These are phyloP conservation scores for Aphelocoma californica DNA, from an alignment of 2,797 vertebrate species.

Conservation along the genomic window DNA sequence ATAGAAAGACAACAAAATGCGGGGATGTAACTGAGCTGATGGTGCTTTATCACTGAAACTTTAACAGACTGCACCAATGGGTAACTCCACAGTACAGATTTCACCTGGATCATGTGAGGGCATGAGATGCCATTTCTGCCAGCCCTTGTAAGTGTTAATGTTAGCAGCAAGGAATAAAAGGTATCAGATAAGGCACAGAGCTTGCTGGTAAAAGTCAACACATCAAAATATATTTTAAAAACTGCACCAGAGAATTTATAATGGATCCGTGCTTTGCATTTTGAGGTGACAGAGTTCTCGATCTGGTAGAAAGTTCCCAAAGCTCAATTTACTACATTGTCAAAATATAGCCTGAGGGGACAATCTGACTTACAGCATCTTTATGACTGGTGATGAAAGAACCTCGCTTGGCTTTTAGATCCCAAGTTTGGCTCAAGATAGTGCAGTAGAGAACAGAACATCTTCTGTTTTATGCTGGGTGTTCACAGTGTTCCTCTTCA, in stretches of 20 bases:
- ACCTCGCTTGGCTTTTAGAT: constrained; percentile 54
- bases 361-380: constrained; percentile 63
- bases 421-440: constrained; percentile 54
- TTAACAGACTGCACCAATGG: neutral
- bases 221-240: constrained; percentile 31
- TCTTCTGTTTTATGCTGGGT: constrained; percentile 49
- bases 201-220: constrained; percentile 33
- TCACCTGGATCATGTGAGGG: neutral
- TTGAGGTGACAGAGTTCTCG: constrained; percentile 62
- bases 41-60: neutral
- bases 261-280: constrained; percentile 7
- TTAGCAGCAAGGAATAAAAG: constrained; percentile 2
- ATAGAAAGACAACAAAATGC: neutral
- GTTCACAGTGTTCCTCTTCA: constrained; percentile 51
- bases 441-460: constrained; percentile 47
- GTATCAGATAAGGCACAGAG: neutral
- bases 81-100: neutral
- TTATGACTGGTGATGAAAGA: constrained; percentile 61
- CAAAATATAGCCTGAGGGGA: constrained; percentile 58
- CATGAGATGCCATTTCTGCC: neutral
- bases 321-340: constrained; percentile 52
- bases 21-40: neutral
- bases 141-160: neutral
- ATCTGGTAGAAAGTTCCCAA: constrained; percentile 57
- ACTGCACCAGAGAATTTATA: constrained; percentile 41